Percentiles rank a stretch among this genome's conserved stretches.
Evolutionary conservation across 2,797 vertebrate species (phyloP).

Genomic region (Scolopax bukidnonensis): DNA sequence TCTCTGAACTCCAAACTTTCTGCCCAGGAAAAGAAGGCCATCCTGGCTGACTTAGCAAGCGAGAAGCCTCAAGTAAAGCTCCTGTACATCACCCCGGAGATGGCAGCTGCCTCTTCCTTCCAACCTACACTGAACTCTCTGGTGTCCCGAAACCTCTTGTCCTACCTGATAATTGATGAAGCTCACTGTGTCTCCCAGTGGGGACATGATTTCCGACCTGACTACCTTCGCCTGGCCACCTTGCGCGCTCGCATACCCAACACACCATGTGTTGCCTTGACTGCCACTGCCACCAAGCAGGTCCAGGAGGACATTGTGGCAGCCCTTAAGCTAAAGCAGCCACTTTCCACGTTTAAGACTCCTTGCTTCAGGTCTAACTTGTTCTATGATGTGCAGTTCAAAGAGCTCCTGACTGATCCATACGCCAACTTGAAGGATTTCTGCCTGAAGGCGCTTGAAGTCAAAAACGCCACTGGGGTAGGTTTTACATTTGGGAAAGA

Average conservation of each 20-base stretch:
- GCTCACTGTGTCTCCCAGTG: conserved; percentile 98
- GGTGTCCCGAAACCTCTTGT: conserved; percentile 84
- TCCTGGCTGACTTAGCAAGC: conserved; percentile 86
- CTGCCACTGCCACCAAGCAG: conserved; percentile 90
- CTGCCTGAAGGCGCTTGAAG: conserved; percentile 82
- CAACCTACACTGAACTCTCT: conserved; percentile 87
- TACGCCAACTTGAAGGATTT: conserved; percentile 87
- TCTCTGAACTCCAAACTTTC: conserved; percentile 94
- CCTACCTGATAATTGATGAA: conserved; percentile 93
- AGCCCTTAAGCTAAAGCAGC: conserved; percentile 81
- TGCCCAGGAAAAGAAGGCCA: conserved; percentile 81
- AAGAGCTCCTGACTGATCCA: conserved; percentile 87
- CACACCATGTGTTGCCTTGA: conserved; percentile 89
- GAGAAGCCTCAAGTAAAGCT: conserved; percentile 88
- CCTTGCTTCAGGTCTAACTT: conserved; percentile 94
- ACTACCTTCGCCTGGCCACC: conserved; percentile 91
- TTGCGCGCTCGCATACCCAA: conserved; percentile 81
- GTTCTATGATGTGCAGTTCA: conserved; percentile 92
- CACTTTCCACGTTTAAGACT: conserved; percentile 83
- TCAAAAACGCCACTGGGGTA: conserved; percentile 81
- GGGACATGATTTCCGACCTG: conserved; percentile 97
- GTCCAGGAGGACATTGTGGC: conserved; percentile 89
- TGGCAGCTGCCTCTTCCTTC: conserved; percentile 92
- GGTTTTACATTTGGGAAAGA: neutral
- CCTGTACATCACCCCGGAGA: conserved; percentile 96